Base-by-base conservation (phyloP, 2,888 invertebrate genomes). In the Phyto melanocephala region DNA sequence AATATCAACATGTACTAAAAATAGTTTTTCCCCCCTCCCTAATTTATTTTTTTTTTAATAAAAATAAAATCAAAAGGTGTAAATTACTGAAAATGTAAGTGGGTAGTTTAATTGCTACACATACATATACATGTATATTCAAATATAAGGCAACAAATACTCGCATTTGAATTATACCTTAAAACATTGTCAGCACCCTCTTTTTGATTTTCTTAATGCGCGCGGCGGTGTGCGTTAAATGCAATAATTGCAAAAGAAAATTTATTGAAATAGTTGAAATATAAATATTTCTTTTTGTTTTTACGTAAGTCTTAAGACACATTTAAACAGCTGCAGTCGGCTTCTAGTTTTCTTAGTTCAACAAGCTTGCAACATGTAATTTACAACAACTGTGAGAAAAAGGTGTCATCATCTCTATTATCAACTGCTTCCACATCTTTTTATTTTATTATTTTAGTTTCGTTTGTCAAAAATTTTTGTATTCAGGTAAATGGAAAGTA, bases 321-420 rank as follows among this genome's bases (percentile, higher is more conserved):
- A 60, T 71, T 47, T 47, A 47, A 22, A 37, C 71, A 71, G 71
- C 71, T 71, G 71, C 71, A 71, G 45, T 37, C 60, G 58, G 47
- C 47, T 47, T 71, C 47, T 52, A 24, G 47, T 35, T 60, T 28
- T 60, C 45, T 60, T 56, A n/a, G 28, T 4, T 56, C 42, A 10
- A 15, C 42, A 15, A 24, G 8, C 8, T 37, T 7, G 67, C 52
- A 68, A 17, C 28, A 42, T 22, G 50, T 65, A 52, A 65, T 50
- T 50, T 67, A 40, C 15, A 68, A 42, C n/a, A 42, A 8, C 6
- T 54, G 54, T 8, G 33, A 63, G 37, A 2, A 35, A 74, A 74
- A 74, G 54, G 45, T 63, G 74, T 65, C 63, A 75, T 56, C 33
- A 22, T 56, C 52, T 28, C 6, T n/a, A 11, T 13, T 13, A 15